Evolutionary conservation across 2,113 vertebrate genomes (phyloP).

Genomic region (Corythaeola cristata): DNA sequence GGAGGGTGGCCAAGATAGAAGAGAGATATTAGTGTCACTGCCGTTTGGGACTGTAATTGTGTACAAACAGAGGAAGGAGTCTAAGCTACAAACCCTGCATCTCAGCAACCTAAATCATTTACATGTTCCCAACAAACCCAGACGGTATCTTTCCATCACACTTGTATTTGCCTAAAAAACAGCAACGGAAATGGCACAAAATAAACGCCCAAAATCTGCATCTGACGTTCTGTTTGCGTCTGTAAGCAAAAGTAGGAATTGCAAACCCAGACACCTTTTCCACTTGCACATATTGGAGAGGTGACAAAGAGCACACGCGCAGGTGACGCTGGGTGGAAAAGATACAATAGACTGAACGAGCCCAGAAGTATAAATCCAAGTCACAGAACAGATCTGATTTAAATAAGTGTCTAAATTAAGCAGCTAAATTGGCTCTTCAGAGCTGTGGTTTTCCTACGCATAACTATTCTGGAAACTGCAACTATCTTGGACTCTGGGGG

Average conservation of each 20-base stretch:
- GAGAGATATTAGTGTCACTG: neutral
- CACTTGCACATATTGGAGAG: neutral
- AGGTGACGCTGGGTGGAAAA: neutral
- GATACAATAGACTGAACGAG: neutral
- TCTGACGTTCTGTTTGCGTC: neutral
- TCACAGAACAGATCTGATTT: constrained; percentile 2
- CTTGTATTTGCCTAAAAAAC: neutral
- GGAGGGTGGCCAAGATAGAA: neutral
- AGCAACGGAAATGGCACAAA: neutral
- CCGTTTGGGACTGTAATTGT: neutral
- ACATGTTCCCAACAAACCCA: neutral
- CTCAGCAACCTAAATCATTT: neutral
- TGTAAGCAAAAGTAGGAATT: neutral
- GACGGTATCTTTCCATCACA: neutral
- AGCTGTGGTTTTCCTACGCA: constrained; percentile 45
- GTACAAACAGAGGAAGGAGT: neutral
- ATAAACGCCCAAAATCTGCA: no score
- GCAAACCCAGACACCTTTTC: neutral
- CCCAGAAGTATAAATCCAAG: neutral
- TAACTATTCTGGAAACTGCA: constrained; percentile 50
- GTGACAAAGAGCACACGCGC: neutral
- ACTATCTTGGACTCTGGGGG: constrained; percentile 61
- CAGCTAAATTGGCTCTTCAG: neutral
- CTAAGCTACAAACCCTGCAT: neutral
- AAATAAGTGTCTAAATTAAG: constrained; percentile 34